Conservation (phyloP, 2,797 vertebrate species). For the Lophotriccus pileatus region DNA sequence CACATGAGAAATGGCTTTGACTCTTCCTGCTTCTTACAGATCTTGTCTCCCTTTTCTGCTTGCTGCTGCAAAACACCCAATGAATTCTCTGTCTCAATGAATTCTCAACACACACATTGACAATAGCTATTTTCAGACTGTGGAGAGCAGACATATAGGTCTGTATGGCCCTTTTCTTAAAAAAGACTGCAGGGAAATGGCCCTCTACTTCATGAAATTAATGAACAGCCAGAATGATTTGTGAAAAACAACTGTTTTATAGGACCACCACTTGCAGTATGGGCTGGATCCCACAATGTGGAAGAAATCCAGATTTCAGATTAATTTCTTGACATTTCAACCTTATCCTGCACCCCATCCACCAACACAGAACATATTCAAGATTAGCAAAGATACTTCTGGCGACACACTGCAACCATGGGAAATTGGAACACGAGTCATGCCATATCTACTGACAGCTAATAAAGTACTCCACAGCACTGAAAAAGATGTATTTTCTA, state of each 20-base stretch:
- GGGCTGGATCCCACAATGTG: not conserved
- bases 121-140: not conserved
- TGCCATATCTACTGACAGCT: slow-evolving; percentile 58
- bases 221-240: slow-evolving; percentile 58
- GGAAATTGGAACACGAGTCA: slow-evolving; percentile 45
- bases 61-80: not conserved
- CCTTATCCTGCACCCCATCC: slow-evolving; percentile 45
- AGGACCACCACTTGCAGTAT: slow-evolving; percentile 51
- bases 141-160: not conserved
- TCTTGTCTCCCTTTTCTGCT: not conserved
- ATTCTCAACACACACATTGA: not conserved
- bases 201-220: slow-evolving; percentile 13
- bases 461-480: slow-evolving; percentile 51
- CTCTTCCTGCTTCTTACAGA: not conserved
- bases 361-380: slow-evolving; percentile 33
- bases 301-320: slow-evolving; percentile 48
- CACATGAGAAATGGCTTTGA: not conserved
- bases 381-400: slow-evolving; percentile 54
- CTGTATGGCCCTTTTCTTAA: not conserved
- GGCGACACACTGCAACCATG: slow-evolving; percentile 12
- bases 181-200: not conserved
- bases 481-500: slow-evolving; percentile 50
- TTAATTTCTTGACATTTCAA: slow-evolving; percentile 55
- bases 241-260: slow-evolving; percentile 54
- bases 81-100: not conserved